phyloP scores from a whole-genome alignment of 2,113 vertebrate genomes.

The Hippotragus niger region DNA sequence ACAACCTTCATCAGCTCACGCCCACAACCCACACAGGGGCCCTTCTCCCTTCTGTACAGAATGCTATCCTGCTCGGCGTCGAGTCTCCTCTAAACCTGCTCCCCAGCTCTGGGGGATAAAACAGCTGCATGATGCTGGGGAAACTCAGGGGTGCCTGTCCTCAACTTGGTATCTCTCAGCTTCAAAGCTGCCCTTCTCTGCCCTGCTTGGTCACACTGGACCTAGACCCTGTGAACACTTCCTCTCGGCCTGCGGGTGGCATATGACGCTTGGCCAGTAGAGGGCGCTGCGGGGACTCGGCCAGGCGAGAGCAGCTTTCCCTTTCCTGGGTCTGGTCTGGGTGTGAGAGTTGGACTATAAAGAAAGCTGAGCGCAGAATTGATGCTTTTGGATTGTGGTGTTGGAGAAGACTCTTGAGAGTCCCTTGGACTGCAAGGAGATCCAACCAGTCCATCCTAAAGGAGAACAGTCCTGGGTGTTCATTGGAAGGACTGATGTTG shows the following conservation, averaged over 20 bases:
- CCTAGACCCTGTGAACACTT: neutral
- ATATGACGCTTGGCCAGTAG: neutral
- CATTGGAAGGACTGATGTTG: too few species aligned
- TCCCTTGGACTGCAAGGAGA: too few species aligned
- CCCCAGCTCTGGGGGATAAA: neutral
- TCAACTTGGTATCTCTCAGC: neutral
- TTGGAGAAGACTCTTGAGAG: too few species aligned
- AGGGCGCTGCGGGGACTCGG: neutral
- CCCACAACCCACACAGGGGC: neutral
- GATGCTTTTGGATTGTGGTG: too few species aligned
- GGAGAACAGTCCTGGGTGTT: too few species aligned
- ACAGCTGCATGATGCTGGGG: neutral
- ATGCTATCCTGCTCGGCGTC: neutral
- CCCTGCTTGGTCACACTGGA: neutral
- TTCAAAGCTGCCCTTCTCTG: neutral
- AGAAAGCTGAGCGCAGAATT: too few species aligned
- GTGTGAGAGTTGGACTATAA: too few species aligned
- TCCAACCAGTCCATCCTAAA: too few species aligned
- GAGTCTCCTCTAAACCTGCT: neutral
- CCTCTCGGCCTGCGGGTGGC: neutral
- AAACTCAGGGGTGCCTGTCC: neutral
- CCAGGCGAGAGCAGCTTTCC: neutral
- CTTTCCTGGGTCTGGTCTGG: neutral
- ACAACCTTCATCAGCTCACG: fast-evolving
- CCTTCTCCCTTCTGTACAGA: neutral